Evolutionary conservation across 2,888 invertebrate species (phyloP), one percentile per base, ranked within the genome.

Genomic region (Drosophila melanosoma): DNA sequence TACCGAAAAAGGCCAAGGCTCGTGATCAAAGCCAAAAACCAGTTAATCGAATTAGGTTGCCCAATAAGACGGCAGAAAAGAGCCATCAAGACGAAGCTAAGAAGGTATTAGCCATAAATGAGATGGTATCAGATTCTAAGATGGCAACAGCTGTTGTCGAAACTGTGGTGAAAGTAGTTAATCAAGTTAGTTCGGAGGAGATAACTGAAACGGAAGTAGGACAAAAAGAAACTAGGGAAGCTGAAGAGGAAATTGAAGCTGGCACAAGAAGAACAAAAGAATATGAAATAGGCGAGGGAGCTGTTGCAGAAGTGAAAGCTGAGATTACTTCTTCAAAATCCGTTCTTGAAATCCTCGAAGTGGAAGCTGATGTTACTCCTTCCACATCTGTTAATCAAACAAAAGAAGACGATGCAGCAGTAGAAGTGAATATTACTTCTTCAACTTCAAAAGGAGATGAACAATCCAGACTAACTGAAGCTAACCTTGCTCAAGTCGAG

Each of bases 11-110:
- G 11, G 64, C 61, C 2, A 71, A 76, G 66, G 2, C 54, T 0
- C 69, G 89, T 0, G 85, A 84, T n/a, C 79, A 73, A 17, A 90
- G 89, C 33, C 89, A 87, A 51, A 76, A 59, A 32, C 79, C 85
- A 8, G 52, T n/a, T 7, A 83, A 78, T 52, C 66, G 89, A n/a
- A 59, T 26, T 1, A 69, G 38, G 15, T 26, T 74, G 3, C 23
- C 75, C 1, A 77, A 38, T 32, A 61, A 59, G 57, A 10, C 3
- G 6, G 68, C 32, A 0, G 29, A 17, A 3, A 60, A 51, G 3
- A 6, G 17, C 7, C 42, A 48, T n/a, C 38, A 36, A 32, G 51
- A 10, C 3, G 56, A 42, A 35, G 33, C n/a, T 4, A 65, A 57
- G n/a, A 29, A 11, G 0, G 48, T 10, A 53, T 4, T 5, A 32